Conservation (phyloP, 2,797 vertebrate genomes). For the Lepus townsendii region DNA sequence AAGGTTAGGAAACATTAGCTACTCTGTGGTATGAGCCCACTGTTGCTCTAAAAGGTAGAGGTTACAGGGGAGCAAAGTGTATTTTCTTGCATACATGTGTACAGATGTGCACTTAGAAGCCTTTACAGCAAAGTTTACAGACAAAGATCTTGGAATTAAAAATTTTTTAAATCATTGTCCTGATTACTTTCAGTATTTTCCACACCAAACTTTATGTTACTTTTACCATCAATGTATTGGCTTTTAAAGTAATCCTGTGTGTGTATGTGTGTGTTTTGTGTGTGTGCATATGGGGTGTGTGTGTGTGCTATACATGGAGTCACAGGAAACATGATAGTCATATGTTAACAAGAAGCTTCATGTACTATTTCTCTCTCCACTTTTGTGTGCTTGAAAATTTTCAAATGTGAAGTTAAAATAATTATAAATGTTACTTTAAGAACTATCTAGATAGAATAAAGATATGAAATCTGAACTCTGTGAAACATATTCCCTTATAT, state of each 20-base stretch:
- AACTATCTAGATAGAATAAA: constrained; percentile 6
- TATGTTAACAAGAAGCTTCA: accelerated
- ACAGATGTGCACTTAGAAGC: background rate
- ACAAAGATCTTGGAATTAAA: background rate
- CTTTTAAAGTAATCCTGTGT: background rate
- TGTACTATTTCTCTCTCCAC: background rate
- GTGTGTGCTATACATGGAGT: background rate
- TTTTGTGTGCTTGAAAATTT: background rate
- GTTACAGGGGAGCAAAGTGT: accelerated
- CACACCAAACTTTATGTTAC: background rate
- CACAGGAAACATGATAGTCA: too few relatives aligned
- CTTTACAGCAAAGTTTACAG: too few relatives aligned
- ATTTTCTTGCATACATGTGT: accelerated
- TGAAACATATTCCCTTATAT: constrained; percentile 4
- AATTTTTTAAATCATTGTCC: background rate
- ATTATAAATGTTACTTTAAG: background rate
- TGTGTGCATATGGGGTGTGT: background rate
- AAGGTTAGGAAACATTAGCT: background rate
- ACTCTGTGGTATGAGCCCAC: background rate
- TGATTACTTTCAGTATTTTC: background rate
- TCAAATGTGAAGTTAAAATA: background rate
- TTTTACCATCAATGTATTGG: background rate
- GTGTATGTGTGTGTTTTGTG: background rate
- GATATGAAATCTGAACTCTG: background rate
- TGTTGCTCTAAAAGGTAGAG: background rate